phyloP scores from a whole-genome alignment of 2,113 vertebrate species.

The Vidua macroura region DNA sequence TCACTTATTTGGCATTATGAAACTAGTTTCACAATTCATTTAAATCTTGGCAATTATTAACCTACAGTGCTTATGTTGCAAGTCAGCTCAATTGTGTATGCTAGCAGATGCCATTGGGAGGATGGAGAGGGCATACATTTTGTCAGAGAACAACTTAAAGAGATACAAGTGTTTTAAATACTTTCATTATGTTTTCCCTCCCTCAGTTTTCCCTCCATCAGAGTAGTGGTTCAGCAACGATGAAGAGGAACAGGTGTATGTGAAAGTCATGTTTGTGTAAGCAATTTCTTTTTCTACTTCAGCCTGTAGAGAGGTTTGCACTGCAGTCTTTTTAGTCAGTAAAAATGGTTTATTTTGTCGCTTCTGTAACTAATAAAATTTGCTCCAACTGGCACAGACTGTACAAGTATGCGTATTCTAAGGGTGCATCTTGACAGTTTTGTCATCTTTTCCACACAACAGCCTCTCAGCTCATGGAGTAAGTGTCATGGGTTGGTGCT shows the following conservation, averaged over 20 bases:
- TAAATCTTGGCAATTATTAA: slow-evolving; percentile 11
- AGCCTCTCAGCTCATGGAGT: neutral
- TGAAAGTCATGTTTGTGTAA: neutral
- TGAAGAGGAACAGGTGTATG: neutral
- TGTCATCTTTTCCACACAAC: neutral
- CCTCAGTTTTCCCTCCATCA: neutral
- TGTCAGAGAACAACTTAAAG: neutral
- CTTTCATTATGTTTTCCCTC: neutral
- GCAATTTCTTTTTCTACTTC: neutral
- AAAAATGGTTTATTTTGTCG: neutral
- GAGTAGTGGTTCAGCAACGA: neutral
- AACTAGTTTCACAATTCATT: neutral
- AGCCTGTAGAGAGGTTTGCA: neutral
- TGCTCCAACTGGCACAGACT: neutral
- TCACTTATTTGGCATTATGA: neutral
- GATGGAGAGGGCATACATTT: neutral
- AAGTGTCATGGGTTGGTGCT: neutral
- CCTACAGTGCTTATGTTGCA: neutral
- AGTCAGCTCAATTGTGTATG: neutral
- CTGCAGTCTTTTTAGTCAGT: neutral
- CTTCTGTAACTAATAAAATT: neutral
- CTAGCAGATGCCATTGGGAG: neutral
- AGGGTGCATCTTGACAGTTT: neutral
- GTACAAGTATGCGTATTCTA: neutral
- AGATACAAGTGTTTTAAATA: neutral